Percentiles rank a stretch among this genome's conserved stretches.
Conservation (phyloP, 1,140 invertebrate genomes). For the Nylanderia fulva region DNA sequence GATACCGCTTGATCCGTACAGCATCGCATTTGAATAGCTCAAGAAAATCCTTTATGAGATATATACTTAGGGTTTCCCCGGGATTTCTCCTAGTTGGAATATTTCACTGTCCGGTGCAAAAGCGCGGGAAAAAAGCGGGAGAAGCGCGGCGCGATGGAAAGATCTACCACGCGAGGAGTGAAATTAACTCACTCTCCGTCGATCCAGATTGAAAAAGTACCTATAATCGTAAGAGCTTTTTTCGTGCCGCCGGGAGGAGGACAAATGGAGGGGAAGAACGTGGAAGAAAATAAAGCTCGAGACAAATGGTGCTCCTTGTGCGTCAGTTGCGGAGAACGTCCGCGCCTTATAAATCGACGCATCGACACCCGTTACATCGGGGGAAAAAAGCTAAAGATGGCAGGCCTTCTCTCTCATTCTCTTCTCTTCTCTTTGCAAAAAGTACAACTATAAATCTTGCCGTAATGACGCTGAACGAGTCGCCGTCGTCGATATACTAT, state of each 20-base stretch:
- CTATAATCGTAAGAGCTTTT: constrained; percentile 66
- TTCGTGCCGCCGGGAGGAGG: constrained; percentile 19
- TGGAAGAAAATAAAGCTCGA: constrained; percentile 64
- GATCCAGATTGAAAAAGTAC: constrained; percentile 61
- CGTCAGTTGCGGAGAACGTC: constrained; percentile 68
- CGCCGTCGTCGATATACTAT: constrained; percentile 5
- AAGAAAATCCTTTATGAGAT: constrained; percentile 43
- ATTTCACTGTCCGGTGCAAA: constrained; percentile 53
- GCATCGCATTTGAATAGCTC: constrained; percentile 31
- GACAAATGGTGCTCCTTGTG: constrained; percentile 70
- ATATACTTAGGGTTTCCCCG: constrained; percentile 22
- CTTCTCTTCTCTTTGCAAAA: not conserved
- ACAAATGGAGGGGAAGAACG: constrained; percentile 48
- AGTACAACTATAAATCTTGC: constrained; percentile 32
- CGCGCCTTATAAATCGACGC: constrained; percentile 69
- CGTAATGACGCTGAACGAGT: constrained; percentile 4
- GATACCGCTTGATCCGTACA: constrained; percentile 22
- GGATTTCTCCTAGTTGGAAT: constrained; percentile 20
- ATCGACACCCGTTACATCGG: constrained; percentile 58
- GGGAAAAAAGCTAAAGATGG: constrained; percentile 40
- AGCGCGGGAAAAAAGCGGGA: constrained; percentile 23
- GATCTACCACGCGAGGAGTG: constrained; percentile 50
- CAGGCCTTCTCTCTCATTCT: not conserved
- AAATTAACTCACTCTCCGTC: constrained; percentile 55
- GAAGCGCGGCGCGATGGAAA: constrained; percentile 23